Conservation (phyloP, 2,113 vertebrate species). For the human (Homo sapiens) region DNA sequence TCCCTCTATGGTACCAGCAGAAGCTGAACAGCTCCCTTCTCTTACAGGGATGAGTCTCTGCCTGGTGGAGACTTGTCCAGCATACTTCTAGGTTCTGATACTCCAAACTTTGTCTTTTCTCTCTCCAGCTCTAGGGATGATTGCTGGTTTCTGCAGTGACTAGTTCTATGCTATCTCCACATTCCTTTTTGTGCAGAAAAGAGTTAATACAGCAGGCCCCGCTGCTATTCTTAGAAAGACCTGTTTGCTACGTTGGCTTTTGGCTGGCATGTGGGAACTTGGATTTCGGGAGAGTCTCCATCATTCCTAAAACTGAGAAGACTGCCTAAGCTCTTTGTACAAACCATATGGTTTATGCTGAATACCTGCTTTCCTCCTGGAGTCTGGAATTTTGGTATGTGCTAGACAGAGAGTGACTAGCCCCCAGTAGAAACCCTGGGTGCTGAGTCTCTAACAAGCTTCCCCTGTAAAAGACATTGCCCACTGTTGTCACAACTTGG, state of each 20-base stretch:
- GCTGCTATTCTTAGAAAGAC: neutral
- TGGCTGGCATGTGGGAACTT: neutral
- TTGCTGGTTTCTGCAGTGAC: neutral
- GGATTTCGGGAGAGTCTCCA: neutral
- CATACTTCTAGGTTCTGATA: neutral
- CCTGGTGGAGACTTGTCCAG: neutral
- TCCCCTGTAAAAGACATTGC: neutral
- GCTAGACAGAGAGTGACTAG: neutral
- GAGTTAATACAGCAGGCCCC: too few species aligned
- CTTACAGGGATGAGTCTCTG: rapidly evolving
- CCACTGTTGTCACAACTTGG: neutral
- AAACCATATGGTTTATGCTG: neutral
- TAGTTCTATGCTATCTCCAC: neutral
- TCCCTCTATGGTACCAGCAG: too few species aligned
- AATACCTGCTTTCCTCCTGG: neutral
- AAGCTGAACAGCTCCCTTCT: neutral
- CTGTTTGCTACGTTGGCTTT: neutral
- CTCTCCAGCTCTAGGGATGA: neutral
- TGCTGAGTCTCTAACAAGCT: neutral
- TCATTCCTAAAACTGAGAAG: neutral
- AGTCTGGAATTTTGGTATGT: neutral
- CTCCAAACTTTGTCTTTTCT: neutral
- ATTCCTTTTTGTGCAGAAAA: neutral
- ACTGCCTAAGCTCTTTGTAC: neutral
- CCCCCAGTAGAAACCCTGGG: neutral